A percentile compares a stretch with the other conserved stretches of the same genome.
phyloP scores from a whole-genome alignment of 2,113 vertebrate genomes.

The Himantopus leucocephalus region DNA sequence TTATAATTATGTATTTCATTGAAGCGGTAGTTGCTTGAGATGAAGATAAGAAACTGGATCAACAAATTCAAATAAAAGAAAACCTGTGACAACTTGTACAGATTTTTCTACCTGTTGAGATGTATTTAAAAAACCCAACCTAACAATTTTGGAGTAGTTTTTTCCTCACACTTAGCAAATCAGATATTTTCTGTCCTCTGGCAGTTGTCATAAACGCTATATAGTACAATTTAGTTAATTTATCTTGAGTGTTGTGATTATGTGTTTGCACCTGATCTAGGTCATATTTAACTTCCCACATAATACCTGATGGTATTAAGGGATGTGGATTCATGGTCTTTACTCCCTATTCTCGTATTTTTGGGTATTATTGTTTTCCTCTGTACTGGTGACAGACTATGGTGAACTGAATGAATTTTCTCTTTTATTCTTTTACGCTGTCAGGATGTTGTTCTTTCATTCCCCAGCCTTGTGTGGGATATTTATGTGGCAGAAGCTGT shows the following conservation, averaged over 20 bases:
- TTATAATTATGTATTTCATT: background rate
- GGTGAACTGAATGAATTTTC: background rate
- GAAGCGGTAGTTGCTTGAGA: background rate
- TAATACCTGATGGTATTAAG: background rate
- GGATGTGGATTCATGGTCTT: background rate
- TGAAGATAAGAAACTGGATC: background rate
- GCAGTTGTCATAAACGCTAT: background rate
- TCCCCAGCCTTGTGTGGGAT: background rate
- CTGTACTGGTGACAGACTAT: background rate
- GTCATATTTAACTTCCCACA: background rate
- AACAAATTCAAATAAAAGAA: background rate
- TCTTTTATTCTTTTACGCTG: background rate
- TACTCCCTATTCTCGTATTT: background rate
- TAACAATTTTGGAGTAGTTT: background rate
- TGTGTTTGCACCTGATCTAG: background rate
- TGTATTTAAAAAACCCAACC: background rate
- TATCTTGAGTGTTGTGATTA: background rate
- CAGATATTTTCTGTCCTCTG: background rate
- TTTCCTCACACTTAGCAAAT: background rate
- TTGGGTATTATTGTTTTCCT: background rate
- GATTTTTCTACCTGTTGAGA: background rate
- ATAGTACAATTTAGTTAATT: background rate
- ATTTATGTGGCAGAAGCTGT: background rate
- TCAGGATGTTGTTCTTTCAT: background rate
- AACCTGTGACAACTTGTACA: background rate